Evolutionary conservation across 1,140 invertebrate species (phyloP).

Genomic region (Drosophila ananassae): DNA sequence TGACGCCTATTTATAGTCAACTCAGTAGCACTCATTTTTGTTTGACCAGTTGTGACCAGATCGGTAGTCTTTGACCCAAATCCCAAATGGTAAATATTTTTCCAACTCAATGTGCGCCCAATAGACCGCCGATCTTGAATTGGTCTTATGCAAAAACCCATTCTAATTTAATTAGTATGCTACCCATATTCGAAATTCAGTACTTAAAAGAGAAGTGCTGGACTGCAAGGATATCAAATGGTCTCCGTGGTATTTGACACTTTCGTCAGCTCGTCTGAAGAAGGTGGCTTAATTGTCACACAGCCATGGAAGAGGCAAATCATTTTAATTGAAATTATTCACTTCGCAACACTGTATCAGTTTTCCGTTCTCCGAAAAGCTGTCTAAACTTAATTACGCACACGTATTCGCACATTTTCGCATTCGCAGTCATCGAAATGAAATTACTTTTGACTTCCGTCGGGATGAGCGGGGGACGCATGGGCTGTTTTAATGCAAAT

Average conservation of each 20-base stretch:
- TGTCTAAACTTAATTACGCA: conserved; percentile 3
- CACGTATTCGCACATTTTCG: conserved; percentile 23
- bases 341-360: neutral
- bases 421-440: conserved; percentile 14
- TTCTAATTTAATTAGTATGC: too few species aligned
- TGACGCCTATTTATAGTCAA: neutral
- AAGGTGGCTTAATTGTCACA: neutral
- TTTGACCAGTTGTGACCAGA: neutral
- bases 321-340: too few species aligned
- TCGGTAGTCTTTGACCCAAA: conserved; percentile 21
- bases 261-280: neutral
- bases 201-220: too few species aligned
- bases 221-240: too few species aligned
- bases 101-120: neutral
- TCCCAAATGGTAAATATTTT: conserved; percentile 23
- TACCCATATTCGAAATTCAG: too few species aligned
- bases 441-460: conserved; percentile 30
- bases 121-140: too few species aligned
- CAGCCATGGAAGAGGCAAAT: too few species aligned
- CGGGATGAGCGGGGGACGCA: neutral
- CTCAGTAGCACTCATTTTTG: too few species aligned
- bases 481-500: conserved; percentile 24
- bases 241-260: too few species aligned
- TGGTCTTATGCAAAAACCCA: too few species aligned
- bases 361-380: neutral